Evolutionary conservation across 2,888 invertebrate species (phyloP), one percentile per base, ranked within the genome.

Genomic region (Volucella bombylans): DNA sequence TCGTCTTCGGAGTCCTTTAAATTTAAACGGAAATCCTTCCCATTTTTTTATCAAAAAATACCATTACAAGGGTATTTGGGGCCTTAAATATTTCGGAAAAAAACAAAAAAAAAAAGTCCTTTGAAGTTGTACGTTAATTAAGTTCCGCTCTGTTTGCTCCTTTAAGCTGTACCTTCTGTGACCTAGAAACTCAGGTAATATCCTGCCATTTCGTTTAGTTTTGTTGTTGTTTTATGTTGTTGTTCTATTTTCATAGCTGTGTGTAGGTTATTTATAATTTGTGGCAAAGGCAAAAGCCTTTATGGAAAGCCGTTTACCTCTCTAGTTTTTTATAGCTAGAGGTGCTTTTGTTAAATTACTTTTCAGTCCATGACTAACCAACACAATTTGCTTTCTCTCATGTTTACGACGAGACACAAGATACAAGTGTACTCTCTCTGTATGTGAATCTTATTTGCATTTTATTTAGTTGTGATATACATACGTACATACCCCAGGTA

Each of bases 81-180:
- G 11, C 1, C 41, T 50, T n/a, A n/a, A 54, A 10, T 41, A 54
- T 54, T 14, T 47, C 2, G 11, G 38, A 1, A 4, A 8, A 2
- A 9, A n/a, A 67, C 4, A 31, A 0, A 55, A 71, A 18, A 43
- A 41, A 38, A 47, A 62, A 72, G 41, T 67, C 59, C 69, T 82
- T 82, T 82, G 71, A 77, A 82, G 76, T 76, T 69, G 31, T 39
- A 54, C 69, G 79, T 80, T 80, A 83, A 80, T 83, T 83, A 83
- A 74, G 74, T 73, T 79, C 31, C 15, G 69, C 68, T 73, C 64
- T 43, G 50, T 78, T 78, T 69, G 68, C 43, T 59, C 52, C 12
- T 39, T 68, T 80, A 31, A 31, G 31, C 31, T 6, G 31, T 78
- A 45, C 31, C 45, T 45, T 45, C 31, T 49, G 54, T 67, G 71